A percentile compares a stretch with the other conserved stretches of the same genome.
phyloP scores from a whole-genome alignment of 2,797 vertebrate species.

The Parambassis ranga region DNA sequence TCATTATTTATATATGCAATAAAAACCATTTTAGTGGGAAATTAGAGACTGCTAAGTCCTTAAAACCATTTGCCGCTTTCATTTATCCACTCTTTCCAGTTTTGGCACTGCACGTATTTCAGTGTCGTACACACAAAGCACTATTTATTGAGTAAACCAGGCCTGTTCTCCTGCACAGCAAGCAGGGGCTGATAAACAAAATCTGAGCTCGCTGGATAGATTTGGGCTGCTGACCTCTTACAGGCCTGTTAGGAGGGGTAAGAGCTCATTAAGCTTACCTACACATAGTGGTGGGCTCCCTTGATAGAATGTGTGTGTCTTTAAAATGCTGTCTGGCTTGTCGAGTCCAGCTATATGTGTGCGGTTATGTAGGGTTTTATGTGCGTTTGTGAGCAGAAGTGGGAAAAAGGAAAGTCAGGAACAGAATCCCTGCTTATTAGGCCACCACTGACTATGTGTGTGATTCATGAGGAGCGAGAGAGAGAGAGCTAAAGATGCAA shows the following conservation, averaged over 20 bases:
- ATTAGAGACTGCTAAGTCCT: slow-evolving; percentile 52
- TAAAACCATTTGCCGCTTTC: slow-evolving; percentile 60
- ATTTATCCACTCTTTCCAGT: slow-evolving; percentile 46
- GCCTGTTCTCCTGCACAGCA: slow-evolving; percentile 36
- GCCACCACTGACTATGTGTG: slow-evolving; percentile 40
- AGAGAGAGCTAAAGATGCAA: slow-evolving; percentile 23
- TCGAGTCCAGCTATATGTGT: slow-evolving; percentile 11
- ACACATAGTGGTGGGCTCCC: slow-evolving; percentile 46
- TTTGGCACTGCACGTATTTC: slow-evolving; percentile 40
- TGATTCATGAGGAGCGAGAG: slow-evolving; percentile 43
- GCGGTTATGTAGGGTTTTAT: background rate
- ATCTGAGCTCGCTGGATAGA: slow-evolving; percentile 48
- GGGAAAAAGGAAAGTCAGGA: slow-evolving; percentile 31
- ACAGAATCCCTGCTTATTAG: slow-evolving; percentile 59
- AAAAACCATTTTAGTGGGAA: slow-evolving; percentile 49
- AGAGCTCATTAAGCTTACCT: slow-evolving; percentile 62
- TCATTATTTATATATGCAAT: slow-evolving; percentile 51
- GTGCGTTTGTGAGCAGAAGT: background rate
- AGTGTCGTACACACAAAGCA: slow-evolving; percentile 9
- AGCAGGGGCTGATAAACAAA: slow-evolving; percentile 57
- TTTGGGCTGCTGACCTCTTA: slow-evolving; percentile 62
- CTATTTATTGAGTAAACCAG: slow-evolving; percentile 52
- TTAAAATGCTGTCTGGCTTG: slow-evolving; percentile 11
- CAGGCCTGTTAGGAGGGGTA: slow-evolving; percentile 44
- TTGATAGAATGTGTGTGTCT: slow-evolving; percentile 34